Evolutionary conservation across 30 jellyfish, hydroid and myxozoan species (phyloP).

Genomic region (Mastigias papua): DNA sequence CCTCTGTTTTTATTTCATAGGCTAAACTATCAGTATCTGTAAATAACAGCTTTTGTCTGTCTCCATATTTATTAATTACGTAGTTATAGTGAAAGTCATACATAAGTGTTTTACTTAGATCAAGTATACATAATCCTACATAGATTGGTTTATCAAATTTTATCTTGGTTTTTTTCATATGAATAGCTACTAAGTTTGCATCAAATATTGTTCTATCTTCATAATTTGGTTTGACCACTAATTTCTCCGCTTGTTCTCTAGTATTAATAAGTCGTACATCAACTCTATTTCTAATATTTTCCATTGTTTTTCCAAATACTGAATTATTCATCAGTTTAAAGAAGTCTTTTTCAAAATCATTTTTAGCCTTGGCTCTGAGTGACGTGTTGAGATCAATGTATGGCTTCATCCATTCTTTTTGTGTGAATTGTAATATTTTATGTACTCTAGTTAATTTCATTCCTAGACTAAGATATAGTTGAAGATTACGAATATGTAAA

Average conservation of each 20-base stretch:
- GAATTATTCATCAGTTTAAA: constrained; percentile 63
- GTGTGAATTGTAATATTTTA: constrained; percentile 60
- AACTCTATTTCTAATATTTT: constrained; percentile 66
- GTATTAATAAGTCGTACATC: constrained; percentile 39
- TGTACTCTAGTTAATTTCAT: constrained; percentile 46
- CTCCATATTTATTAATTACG: constrained; percentile 35
- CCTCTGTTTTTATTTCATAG: constrained; percentile 77
- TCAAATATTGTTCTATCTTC: background rate
- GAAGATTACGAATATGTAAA: constrained; percentile 42
- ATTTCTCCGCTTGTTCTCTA: background rate
- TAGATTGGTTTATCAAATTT: constrained; percentile 60
- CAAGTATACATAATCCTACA: constrained; percentile 56
- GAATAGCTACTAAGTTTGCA: constrained; percentile 58
- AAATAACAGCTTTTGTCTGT: constrained; percentile 35
- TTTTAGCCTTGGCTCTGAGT: constrained; percentile 38
- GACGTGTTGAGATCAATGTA: constrained; percentile 68
- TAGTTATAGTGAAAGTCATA: constrained; percentile 79
- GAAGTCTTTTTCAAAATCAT: constrained; percentile 70
- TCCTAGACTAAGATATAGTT: constrained; percentile 57
- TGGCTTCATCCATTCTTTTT: constrained; percentile 57
- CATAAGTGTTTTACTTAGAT: constrained; percentile 66
- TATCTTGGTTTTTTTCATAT: constrained; percentile 25
- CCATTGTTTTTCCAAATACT: constrained; percentile 80
- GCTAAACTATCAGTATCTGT: constrained; percentile 78
- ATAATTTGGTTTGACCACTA: constrained; percentile 54